Base-by-base conservation (phyloP, 2,113 vertebrate species). In the Sula dactylatra region DNA sequence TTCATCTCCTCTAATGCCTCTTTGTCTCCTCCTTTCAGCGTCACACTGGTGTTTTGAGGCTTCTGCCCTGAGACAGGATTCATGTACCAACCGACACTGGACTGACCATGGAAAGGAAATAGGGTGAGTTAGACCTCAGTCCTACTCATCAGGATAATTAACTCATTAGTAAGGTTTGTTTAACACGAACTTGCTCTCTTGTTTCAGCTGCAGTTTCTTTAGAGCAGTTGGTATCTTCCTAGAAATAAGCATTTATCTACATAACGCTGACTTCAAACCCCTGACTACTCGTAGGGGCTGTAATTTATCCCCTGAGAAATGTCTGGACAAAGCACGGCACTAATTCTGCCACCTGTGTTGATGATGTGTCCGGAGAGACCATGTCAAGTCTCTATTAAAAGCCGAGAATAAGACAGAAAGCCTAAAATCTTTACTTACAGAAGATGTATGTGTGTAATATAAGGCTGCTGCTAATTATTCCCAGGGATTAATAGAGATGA, bases 401-500 rank as follows among this genome's bases (percentile, higher is more conserved):
- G 70, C 87, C 72, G 78, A 54, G 94, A 89, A 79, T 32, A 67
- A 85, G 78, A 87, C 13, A 72, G 84, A 85, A 54, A 93, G 87
- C 72, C 67, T 25, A 4, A 92, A 81, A 78, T 84, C 95, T 88
- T 88, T 84, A 26, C 76, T 82, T 88, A 31, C 8, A 44, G 90
- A 74, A 86, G 96, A 96, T n/a, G 15, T 49, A 92, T 88, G 69
- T 79, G 52, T 56, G 92, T 55, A 93, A 88, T 86, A 82, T 64
- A 81, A 66, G 72, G 61, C 95, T 74, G 92, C 86, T 94, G 76
- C 92, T 93, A 88, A 96, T 95, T 96, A 92, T 96, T 93, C 69
- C 56, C 12, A 7, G 80, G 86, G 86, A 92, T 96, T 96, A 93
- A 95, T 88, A 84, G 94, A 71, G 74, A 86, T 27, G 8, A 95